Percentiles rank a stretch among this genome's conserved stretches.
Evolutionary conservation across 2,888 invertebrate species (phyloP).

Genomic region (Malachius bipustulatus): DNA sequence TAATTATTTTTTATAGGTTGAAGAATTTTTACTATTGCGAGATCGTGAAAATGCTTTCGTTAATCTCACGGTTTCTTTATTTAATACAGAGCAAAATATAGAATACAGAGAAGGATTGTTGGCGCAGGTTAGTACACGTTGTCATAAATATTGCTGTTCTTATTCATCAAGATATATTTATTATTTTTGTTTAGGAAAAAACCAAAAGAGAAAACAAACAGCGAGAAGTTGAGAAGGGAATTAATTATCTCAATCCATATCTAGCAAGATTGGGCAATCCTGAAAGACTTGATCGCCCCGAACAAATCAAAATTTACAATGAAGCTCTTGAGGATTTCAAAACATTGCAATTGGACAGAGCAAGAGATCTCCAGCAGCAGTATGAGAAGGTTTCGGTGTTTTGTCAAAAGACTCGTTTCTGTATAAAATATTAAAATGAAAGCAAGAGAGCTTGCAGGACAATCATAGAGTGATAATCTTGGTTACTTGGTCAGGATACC

Average conservation of each 20-base stretch:
- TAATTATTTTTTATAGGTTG: conserved; percentile 26
- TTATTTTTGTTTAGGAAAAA: conserved; percentile 15
- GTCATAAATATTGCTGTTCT: not conserved
- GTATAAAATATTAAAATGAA: too few relatives aligned
- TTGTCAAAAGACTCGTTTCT: too few relatives aligned
- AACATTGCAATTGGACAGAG: conserved; percentile 46
- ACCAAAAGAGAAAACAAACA: conserved; percentile 45
- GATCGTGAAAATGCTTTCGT: conserved; percentile 39
- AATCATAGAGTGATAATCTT: too few relatives aligned
- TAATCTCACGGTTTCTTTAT: conserved; percentile 41
- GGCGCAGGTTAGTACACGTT: conserved; percentile 35
- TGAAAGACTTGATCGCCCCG: conserved; percentile 30
- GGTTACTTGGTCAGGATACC: too few relatives aligned
- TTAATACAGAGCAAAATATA: conserved; percentile 44
- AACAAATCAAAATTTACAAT: conserved; percentile 41
- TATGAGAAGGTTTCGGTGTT: conserved; percentile 61
- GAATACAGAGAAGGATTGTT: conserved; percentile 39
- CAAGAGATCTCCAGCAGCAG: conserved; percentile 50
- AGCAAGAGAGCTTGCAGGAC: too few relatives aligned
- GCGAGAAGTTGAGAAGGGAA: conserved; percentile 49
- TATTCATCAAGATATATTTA: conserved; percentile 3
- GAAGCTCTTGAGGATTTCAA: conserved; percentile 58
- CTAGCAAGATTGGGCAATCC: conserved; percentile 46
- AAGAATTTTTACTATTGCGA: conserved; percentile 38
- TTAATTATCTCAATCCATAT: conserved; percentile 53